Evolutionary conservation across 2,888 invertebrate species (phyloP).

Genomic region (Apomyelois bistriatella): DNA sequence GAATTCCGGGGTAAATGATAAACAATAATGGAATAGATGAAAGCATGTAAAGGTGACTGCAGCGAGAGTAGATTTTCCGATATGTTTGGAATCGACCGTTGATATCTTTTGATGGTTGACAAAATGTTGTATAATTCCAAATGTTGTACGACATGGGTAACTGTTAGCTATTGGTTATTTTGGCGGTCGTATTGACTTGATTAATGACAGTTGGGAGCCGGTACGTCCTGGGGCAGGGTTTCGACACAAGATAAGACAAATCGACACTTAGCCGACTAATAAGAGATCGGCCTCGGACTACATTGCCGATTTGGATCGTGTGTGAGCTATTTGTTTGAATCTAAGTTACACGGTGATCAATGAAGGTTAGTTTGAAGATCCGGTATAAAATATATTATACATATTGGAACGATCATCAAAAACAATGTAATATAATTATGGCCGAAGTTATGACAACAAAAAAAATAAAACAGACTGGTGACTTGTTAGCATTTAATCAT

Average conservation of each 20-base stretch:
- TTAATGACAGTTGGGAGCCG: slow-evolving; percentile 33
- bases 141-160: too few relatives aligned
- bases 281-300: slow-evolving; percentile 52
- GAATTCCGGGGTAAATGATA: too few relatives aligned
- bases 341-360: slow-evolving; percentile 32
- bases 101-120: too few relatives aligned
- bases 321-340: slow-evolving; percentile 54
- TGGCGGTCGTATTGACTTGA: slow-evolving; percentile 34
- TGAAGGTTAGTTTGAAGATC: slow-evolving; percentile 38
- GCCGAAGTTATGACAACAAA: too few relatives aligned
- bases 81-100: too few relatives aligned
- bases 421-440: too few relatives aligned
- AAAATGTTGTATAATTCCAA: not conserved
- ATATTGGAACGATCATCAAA: too few relatives aligned
- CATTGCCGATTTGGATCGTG: slow-evolving; percentile 48
- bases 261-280: slow-evolving; percentile 41
- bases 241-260: slow-evolving; percentile 47
- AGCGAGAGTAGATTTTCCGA: too few relatives aligned
- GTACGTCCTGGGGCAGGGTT: slow-evolving; percentile 47
- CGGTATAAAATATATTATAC: not conserved
- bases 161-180: slow-evolving; percentile 11
- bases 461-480: too few relatives aligned
- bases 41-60: too few relatives aligned
- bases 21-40: too few relatives aligned
- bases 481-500: too few relatives aligned